phyloP scores from a whole-genome alignment of 2,888 invertebrate genomes.

The Catocala sponsa region DNA sequence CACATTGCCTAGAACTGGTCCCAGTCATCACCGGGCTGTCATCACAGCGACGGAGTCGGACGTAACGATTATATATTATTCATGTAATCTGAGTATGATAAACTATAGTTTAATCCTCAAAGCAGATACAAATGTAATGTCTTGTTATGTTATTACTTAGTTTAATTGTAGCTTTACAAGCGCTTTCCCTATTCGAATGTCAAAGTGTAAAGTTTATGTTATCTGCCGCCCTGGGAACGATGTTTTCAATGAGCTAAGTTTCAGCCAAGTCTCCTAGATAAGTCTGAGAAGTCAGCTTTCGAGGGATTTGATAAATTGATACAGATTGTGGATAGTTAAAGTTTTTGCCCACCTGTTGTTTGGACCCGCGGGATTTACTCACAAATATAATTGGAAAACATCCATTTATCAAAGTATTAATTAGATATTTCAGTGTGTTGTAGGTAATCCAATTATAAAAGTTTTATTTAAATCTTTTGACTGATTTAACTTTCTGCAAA shows the following conservation, averaged over 20 bases:
- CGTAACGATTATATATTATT: too few species aligned
- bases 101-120: too few species aligned
- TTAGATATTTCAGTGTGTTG: constrained; percentile 40
- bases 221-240: constrained; percentile 35
- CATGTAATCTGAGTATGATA: too few species aligned
- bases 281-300: constrained; percentile 48
- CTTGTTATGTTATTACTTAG: not conserved
- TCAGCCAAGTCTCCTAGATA: constrained; percentile 50
- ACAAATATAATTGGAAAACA: constrained; percentile 44
- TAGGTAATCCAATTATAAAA: constrained; percentile 26
- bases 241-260: constrained; percentile 63
- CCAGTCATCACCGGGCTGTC: too few species aligned
- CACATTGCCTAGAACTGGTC: too few species aligned
- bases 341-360: constrained; percentile 52
- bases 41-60: too few species aligned
- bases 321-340: constrained; percentile 61
- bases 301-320: constrained; percentile 64
- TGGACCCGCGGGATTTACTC: constrained; percentile 17
- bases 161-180: constrained; percentile 1
- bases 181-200: constrained; percentile 21
- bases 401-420: constrained; percentile 47
- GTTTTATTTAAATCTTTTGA: constrained; percentile 10
- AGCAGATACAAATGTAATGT: too few species aligned
- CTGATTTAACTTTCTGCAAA: not conserved
- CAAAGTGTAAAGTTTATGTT: constrained; percentile 33